phyloP scores from a whole-genome alignment of 2,113 vertebrate species.

The Heliornis fulica region DNA sequence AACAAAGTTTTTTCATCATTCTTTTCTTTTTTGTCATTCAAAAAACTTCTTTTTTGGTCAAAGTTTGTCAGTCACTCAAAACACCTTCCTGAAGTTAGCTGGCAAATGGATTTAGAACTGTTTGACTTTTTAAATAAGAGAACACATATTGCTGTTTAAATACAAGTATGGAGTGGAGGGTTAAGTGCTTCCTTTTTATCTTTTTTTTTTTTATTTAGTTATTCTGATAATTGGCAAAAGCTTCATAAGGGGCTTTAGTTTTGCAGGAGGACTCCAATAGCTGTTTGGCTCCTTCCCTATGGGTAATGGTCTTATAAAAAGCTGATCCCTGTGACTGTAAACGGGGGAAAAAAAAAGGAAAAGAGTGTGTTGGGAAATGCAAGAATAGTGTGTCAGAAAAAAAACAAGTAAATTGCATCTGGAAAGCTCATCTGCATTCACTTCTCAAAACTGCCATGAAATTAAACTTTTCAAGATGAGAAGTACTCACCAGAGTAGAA shows the following conservation, averaged over 20 bases:
- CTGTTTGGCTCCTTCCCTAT: background rate
- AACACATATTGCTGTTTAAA: background rate
- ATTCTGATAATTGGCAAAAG: background rate
- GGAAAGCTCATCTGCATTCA: background rate
- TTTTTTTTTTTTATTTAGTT: background rate
- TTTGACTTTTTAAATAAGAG: background rate
- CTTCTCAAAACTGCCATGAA: background rate
- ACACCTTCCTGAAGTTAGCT: background rate
- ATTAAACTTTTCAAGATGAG: conserved; percentile 7
- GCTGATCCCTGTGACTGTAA: background rate
- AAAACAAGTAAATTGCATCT: background rate
- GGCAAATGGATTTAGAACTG: background rate
- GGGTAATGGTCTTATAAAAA: background rate
- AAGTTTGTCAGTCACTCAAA: background rate
- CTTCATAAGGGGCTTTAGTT: background rate
- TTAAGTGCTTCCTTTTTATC: background rate
- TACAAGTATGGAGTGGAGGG: background rate
- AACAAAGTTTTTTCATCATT: background rate
- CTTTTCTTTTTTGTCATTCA: too few relatives aligned
- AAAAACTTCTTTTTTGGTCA: background rate
- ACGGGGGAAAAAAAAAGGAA: background rate
- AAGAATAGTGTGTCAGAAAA: conserved; percentile 17
- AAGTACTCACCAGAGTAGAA: background rate
- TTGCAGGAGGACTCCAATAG: background rate
- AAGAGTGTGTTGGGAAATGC: background rate